Evolutionary conservation across 1,140 invertebrate species (phyloP).

Genomic region (Chelonus insularis): DNA sequence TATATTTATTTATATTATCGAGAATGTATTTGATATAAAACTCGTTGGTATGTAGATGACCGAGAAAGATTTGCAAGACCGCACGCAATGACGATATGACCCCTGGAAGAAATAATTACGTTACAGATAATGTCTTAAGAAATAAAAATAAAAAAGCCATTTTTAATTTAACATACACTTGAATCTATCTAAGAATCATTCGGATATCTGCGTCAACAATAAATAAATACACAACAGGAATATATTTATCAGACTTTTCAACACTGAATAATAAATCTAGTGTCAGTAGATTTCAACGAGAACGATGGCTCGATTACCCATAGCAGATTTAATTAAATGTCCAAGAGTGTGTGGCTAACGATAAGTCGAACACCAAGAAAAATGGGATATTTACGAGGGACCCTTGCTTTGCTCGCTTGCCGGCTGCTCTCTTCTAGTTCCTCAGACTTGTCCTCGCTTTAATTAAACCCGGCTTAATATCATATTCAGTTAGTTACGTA

Average conservation of each 20-base stretch:
- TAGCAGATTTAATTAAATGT: conserved; percentile 17
- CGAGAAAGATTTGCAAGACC: conserved; percentile 15
- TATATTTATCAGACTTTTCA: neutral
- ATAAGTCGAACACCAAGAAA: conserved; percentile 15
- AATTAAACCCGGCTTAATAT: conserved; percentile 18
- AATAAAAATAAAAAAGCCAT: too few relatives aligned
- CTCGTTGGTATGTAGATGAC: conserved; percentile 6
- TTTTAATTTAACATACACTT: too few relatives aligned
- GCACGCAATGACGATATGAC: conserved; percentile 15
- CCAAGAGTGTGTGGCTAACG: conserved; percentile 9
- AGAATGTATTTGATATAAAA: neutral
- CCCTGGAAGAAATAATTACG: neutral
- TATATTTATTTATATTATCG: too few relatives aligned
- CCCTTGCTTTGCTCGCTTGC: neutral
- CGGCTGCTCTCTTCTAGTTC: neutral
- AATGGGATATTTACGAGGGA: conserved; percentile 14
- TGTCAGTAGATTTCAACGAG: neutral
- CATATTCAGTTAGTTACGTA: conserved; percentile 18
- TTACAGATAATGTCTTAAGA: neutral
- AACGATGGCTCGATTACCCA: conserved; percentile 11
- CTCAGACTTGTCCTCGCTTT: neutral
- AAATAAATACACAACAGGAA: neutral
- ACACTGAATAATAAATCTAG: neutral
- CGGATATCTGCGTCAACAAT: neutral
- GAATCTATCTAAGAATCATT: too few relatives aligned